Percentiles rank a stretch among this genome's conserved stretches.
Conservation (phyloP, 2,797 vertebrate species). For the Malurus leucopterus region DNA sequence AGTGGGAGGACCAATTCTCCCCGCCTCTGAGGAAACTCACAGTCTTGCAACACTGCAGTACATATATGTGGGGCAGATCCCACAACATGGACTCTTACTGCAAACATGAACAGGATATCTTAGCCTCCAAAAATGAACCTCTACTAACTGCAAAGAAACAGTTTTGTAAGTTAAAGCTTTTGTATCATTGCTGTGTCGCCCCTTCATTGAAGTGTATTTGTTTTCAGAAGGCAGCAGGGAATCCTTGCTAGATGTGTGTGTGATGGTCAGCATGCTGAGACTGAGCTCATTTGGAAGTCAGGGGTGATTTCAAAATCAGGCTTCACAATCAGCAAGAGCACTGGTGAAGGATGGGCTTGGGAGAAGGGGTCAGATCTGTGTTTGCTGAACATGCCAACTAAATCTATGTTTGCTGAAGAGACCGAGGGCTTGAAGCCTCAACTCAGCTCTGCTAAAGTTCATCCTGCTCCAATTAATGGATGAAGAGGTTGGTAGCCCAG, state of each 20-base stretch:
- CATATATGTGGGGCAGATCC: neutral
- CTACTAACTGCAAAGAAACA: neutral
- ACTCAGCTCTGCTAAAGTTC: neutral
- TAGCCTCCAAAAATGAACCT: neutral
- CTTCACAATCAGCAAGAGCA: neutral
- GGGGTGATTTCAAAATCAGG: slow-evolving; percentile 1
- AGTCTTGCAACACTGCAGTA: neutral
- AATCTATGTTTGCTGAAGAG: neutral
- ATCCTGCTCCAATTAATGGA: neutral
- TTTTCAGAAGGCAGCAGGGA: neutral
- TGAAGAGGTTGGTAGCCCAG: neutral
- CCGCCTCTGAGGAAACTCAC: neutral
- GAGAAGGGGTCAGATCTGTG: neutral
- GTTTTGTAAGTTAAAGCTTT: neutral
- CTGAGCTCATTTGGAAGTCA: neutral
- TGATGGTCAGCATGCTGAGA: neutral
- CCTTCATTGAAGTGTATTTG: neutral
- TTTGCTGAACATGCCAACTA: neutral
- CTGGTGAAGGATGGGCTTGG: neutral
- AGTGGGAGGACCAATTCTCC: neutral
- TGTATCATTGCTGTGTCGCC: neutral
- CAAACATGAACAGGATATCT: neutral
- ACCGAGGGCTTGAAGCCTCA: neutral
- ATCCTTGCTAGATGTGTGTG: neutral
- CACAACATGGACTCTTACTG: neutral